These are phyloP conservation scores for Galeopsomyia nigrocyanea DNA, from an alignment of 2,888 invertebrate species.

Conservation along the genomic window DNA sequence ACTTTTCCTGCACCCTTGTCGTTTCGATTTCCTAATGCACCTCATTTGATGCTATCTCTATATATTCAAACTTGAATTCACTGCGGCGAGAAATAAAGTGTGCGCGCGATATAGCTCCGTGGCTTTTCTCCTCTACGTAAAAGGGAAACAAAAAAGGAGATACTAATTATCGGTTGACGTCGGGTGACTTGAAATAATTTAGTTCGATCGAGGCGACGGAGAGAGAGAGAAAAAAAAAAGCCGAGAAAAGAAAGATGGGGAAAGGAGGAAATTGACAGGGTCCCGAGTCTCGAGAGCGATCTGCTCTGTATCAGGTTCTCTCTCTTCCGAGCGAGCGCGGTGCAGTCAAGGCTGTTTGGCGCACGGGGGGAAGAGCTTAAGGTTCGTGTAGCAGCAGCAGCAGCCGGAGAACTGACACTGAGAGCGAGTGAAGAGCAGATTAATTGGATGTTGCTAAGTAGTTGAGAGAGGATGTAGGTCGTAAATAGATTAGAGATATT, in stretches of 20 bases:
- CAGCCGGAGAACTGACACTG: neutral
- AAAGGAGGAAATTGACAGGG: neutral
- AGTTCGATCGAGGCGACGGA: too few species aligned
- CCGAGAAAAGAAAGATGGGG: neutral
- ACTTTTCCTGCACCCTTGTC: slow-evolving; percentile 30
- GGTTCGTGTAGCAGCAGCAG: neutral
- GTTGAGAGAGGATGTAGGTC: neutral
- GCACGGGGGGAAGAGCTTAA: neutral
- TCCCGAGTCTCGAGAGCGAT: neutral
- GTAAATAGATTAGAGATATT: neutral
- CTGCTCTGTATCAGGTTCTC: too few species aligned
- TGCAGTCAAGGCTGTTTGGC: too few species aligned
- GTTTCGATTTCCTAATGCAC: slow-evolving; percentile 36
- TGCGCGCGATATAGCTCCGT: too few species aligned
- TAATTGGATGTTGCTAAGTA: too few species aligned
- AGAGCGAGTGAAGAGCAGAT: neutral
- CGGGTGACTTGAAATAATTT: too few species aligned
- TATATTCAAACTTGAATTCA: neutral
- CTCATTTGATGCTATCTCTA: slow-evolving; percentile 24
- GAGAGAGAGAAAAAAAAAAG: neutral
- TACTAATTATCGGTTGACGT: neutral
- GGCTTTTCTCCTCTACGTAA: too few species aligned
- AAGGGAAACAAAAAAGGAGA: neutral
- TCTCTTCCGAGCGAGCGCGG: too few species aligned
- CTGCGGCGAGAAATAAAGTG: too few species aligned